Base-by-base conservation (phyloP, 1,140 invertebrate genomes). In the Orchesella cincta region DNA sequence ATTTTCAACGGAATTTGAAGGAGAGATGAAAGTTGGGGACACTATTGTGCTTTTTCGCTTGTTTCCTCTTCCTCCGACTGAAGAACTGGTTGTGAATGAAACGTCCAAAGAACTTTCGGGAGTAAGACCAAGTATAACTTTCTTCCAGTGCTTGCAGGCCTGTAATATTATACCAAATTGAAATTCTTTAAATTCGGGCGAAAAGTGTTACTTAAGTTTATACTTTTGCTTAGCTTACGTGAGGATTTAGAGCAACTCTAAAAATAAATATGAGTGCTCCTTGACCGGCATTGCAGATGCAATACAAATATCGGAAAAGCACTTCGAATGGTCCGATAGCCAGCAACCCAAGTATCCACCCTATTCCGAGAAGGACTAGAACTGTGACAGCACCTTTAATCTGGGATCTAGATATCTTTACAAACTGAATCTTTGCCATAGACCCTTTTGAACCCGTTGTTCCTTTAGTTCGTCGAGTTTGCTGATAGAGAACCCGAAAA, bases 311-410 rank as follows among this genome's bases (percentile, higher is more conserved):
- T 72, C 86, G 86, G 77, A 88, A 87, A 3, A 86, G 83, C 0
- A 88, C 70, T 74, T 86, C 84, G 1, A 85, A 84, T 36, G 85
- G 84, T 52, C 86, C 86, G 23, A 88, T 84, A 29, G 87, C 87
- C 31, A 88, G 83, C 3, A 87, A 84, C 16, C 88, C 88, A 36
- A 88, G 86, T 0, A 88, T 84, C 88, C 88, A 89, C 0, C 88
- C 87, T 36, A 89, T 83, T 20, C 88, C 88, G 2, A 89, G 83
- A 3, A 89, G 81, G 18, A 88, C 84, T 86, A 89, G 87, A 12
- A 89, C 87, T 0, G 88, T 88, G 64, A 88, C 85, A 14, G 87
- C 86, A 16, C 88, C 88, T 33, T 87, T 85, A 8, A 89, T 85
- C 84, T 89, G 86, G 0, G 84, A 84, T 2, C 79, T 74, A 31